Percentiles rank a stretch among this genome's conserved stretches.
Evolutionary conservation across 2,113 vertebrate genomes (phyloP).

Genomic region (Semnornis frantzii): DNA sequence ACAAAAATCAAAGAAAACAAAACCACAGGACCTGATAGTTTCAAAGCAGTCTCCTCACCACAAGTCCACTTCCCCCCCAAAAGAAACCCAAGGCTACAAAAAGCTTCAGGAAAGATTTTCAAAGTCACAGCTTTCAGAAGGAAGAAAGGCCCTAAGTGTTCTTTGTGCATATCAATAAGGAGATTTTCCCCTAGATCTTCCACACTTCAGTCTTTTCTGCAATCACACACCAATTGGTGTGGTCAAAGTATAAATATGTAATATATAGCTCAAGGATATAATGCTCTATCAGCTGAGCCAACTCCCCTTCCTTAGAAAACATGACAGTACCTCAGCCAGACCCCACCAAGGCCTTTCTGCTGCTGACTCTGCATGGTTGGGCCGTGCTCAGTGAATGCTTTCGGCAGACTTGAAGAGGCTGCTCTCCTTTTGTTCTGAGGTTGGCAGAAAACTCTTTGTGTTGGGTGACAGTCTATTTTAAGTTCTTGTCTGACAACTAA

Average conservation of each 20-base stretch:
- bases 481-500: conserved; percentile 30
- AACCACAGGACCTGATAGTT: neutral
- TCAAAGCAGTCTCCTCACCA: neutral
- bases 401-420: neutral
- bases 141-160: neutral
- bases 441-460: conserved; percentile 13
- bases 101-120: conserved; percentile 35
- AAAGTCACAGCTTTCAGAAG: neutral
- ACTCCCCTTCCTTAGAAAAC: conserved; percentile 77
- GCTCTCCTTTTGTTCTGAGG: neutral
- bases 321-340: conserved; percentile 75
- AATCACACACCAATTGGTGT: conserved; percentile 74
- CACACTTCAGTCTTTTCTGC: conserved; percentile 73
- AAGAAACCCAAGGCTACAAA: conserved; percentile 34
- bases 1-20: conserved; percentile 35
- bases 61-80: neutral
- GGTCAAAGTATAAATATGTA: conserved; percentile 76
- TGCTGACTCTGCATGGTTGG: neutral
- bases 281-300: conserved; percentile 70
- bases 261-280: conserved; percentile 74
- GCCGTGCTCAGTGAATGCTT: neutral
- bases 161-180: neutral
- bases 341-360: neutral
- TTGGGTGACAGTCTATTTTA: conserved; percentile 41
- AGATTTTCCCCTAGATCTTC: conserved; percentile 61